These are phyloP conservation scores for Galagoides demidoff DNA, from an alignment of 2,797 vertebrate genomes.

Conservation along the genomic window DNA sequence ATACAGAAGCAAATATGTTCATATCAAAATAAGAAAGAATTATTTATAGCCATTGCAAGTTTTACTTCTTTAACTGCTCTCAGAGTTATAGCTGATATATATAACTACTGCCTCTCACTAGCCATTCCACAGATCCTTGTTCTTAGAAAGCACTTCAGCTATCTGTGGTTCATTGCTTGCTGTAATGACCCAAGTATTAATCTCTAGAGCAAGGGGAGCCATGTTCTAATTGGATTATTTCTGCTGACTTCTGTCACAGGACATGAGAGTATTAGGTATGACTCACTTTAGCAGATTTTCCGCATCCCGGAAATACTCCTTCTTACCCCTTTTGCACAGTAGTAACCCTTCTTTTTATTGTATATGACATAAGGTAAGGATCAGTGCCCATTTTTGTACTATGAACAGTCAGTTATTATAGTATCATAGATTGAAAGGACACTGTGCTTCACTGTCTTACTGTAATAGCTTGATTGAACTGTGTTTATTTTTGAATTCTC, in stretches of 20 bases:
- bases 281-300: background rate
- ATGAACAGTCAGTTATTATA: no score
- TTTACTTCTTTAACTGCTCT: background rate
- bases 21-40: background rate
- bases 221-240: background rate
- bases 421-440: no score
- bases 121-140: background rate
- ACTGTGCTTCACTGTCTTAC: no score
- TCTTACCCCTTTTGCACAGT: rapidly evolving
- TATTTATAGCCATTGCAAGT: background rate
- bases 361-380: no score
- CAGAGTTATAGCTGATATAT: background rate
- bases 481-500: no score
- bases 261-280: background rate
- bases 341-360: background rate
- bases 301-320: background rate
- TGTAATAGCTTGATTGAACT: no score
- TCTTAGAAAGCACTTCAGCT: background rate
- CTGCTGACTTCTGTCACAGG: background rate
- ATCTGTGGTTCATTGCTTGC: background rate
- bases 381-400: no score
- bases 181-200: background rate
- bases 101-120: background rate
- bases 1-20: background rate
- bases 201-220: background rate